Conservation (phyloP, 2,888 invertebrate genomes). For the Eristalis pertinax region DNA sequence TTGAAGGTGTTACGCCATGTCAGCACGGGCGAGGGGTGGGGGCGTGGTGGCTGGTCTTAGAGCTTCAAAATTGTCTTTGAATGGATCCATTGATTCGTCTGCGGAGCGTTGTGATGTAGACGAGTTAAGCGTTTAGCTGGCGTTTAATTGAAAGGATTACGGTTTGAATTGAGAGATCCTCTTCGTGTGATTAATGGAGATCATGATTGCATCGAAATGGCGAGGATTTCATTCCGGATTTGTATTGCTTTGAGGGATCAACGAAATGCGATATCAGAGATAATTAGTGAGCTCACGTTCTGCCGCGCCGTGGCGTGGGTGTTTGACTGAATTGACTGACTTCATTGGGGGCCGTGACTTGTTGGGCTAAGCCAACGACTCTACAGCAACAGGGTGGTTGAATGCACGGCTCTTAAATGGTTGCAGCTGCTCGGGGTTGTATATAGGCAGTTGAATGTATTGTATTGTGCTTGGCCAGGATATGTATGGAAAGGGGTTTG, state of each 20-base stretch:
- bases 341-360: no score
- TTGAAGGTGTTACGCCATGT: constrained; percentile 34
- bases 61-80: constrained; percentile 28
- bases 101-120: background rate
- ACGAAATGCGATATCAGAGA: background rate
- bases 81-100: constrained; percentile 16
- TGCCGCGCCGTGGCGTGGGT: background rate
- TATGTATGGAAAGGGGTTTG: no score
- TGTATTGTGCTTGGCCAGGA: no score
- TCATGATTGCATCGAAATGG: background rate
- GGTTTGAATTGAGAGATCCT: background rate
- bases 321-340: background rate
- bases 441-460: no score
- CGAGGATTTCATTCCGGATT: background rate
- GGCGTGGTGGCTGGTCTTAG: background rate
- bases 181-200: background rate
- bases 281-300: background rate
- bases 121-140: background rate
- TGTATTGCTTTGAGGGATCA: background rate
- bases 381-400: no score
- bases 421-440: no score
- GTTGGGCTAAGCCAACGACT: no score
- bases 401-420: no score
- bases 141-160: background rate
- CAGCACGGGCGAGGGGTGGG: background rate